These are phyloP conservation scores for Mesembrinibis cayennensis DNA, from an alignment of 2,113 vertebrate species.

Conservation along the genomic window DNA sequence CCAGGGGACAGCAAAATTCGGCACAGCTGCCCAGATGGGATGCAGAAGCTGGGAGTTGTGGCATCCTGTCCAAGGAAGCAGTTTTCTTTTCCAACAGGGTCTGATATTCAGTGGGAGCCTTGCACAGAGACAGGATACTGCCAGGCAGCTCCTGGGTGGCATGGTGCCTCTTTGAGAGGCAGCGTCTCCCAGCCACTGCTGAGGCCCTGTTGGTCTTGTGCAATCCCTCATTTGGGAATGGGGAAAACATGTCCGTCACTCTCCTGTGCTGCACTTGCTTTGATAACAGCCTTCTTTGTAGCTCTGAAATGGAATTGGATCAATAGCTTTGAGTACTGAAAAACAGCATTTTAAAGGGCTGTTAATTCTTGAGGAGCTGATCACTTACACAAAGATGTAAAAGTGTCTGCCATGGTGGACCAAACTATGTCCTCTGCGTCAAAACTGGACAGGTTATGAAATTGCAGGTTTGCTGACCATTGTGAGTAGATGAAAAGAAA, in stretches of 20 bases:
- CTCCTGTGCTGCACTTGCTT: not conserved
- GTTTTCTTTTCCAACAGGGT: not conserved
- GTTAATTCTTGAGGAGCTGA: not conserved
- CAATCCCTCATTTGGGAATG: not conserved
- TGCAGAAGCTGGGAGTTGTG: not conserved
- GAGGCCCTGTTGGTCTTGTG: not conserved
- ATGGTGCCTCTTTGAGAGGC: not conserved
- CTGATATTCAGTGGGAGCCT: not conserved
- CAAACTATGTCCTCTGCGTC: not conserved
- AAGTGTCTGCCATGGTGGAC: not conserved
- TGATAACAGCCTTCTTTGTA: not conserved
- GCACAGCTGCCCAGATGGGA: not conserved
- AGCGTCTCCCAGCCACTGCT: not conserved
- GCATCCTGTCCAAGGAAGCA: not conserved
- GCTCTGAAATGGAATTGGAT: not conserved
- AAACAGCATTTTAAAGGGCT: not conserved
- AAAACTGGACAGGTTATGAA: not conserved
- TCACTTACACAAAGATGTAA: not conserved
- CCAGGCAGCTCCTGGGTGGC: not conserved
- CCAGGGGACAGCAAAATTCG: not conserved
- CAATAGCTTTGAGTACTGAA: not conserved
- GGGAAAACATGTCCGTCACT: accelerated
- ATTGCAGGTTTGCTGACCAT: not conserved
- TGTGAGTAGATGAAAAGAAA: not conserved
- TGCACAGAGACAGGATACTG: not conserved